Percentiles rank a stretch among this genome's conserved stretches.
Conservation (phyloP, 2,888 invertebrate genomes). For the Baccha elongata region DNA sequence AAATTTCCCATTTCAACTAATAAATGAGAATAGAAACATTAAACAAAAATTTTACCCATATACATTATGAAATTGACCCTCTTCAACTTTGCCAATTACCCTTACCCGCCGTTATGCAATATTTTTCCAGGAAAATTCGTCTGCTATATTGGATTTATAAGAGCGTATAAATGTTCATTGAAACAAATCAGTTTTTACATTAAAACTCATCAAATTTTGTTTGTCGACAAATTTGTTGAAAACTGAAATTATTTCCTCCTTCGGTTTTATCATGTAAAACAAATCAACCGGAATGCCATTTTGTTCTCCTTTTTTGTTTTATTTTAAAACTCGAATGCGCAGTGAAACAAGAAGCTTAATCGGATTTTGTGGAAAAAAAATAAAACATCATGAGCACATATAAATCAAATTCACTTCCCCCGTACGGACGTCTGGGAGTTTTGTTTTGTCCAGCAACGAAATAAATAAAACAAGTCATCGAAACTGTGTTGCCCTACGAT, state of each 20-base stretch:
- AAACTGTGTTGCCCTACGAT: not conserved
- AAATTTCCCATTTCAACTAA: not conserved
- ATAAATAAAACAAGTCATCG: conserved; percentile 19
- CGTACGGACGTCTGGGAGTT: not conserved
- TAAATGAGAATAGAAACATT: not conserved
- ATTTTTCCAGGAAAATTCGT: not conserved
- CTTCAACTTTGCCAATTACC: not conserved
- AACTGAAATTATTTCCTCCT: not conserved
- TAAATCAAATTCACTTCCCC: conserved; percentile 10
- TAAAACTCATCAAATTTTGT: not conserved
- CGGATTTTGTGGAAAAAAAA: conserved; percentile 6
- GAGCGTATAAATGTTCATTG: no score
- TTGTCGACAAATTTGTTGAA: conserved; percentile 3
- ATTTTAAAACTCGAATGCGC: no score
- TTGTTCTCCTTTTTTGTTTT: not conserved
- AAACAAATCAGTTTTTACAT: no score
- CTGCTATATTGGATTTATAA: not conserved
- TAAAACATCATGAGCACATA: not conserved
- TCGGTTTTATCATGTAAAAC: not conserved
- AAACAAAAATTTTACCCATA: not conserved
- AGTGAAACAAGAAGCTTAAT: conserved; percentile 25
- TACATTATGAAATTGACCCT: not conserved
- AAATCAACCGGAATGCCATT: not conserved
- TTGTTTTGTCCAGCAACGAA: not conserved
- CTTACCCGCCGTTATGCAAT: not conserved